phyloP scores from a whole-genome alignment of 2,888 invertebrate species.

The Drosophila longiperda region DNA sequence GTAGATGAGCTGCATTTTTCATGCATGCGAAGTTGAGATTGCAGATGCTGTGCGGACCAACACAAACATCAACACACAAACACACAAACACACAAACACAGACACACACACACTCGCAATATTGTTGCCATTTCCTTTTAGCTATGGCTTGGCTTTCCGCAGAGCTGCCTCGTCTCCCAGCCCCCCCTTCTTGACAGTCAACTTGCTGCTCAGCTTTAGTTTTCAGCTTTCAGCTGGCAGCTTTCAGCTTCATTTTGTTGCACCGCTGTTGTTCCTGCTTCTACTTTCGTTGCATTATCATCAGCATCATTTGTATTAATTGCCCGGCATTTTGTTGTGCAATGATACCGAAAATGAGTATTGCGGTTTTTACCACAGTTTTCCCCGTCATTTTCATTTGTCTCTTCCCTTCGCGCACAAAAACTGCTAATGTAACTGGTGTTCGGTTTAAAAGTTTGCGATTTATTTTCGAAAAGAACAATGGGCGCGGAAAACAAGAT shows the following conservation, averaged over 20 bases:
- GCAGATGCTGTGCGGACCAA: conserved; percentile 57
- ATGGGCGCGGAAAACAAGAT: neutral
- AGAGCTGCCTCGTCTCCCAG: neutral
- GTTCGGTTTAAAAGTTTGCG: conserved; percentile 27
- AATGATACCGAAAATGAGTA: conserved; percentile 76
- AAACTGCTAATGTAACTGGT: conserved; percentile 23
- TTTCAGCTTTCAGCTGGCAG: conserved; percentile 45
- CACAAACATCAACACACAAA: conserved; percentile 1
- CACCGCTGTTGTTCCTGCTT: conserved; percentile 7
- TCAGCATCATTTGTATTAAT: conserved; percentile 80
- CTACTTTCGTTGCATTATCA: conserved; percentile 50
- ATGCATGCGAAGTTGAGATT: conserved; percentile 81
- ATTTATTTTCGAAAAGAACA: conserved; percentile 8
- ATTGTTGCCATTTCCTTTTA: conserved; percentile 46
- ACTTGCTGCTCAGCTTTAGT: conserved; percentile 13
- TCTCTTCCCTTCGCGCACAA: conserved; percentile 34
- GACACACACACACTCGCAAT: conserved; percentile 3
- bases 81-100: conserved; percentile 14
- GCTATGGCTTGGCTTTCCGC: conserved; percentile 58
- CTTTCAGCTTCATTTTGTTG: conserved; percentile 47
- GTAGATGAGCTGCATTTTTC: conserved; percentile 81
- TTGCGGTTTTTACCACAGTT: conserved; percentile 45
- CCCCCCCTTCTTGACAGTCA: neutral
- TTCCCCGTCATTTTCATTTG: conserved; percentile 57
- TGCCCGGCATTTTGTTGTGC: conserved; percentile 75